phyloP scores from a whole-genome alignment of 1,140 invertebrate genomes.

The Nasonia giraulti region DNA sequence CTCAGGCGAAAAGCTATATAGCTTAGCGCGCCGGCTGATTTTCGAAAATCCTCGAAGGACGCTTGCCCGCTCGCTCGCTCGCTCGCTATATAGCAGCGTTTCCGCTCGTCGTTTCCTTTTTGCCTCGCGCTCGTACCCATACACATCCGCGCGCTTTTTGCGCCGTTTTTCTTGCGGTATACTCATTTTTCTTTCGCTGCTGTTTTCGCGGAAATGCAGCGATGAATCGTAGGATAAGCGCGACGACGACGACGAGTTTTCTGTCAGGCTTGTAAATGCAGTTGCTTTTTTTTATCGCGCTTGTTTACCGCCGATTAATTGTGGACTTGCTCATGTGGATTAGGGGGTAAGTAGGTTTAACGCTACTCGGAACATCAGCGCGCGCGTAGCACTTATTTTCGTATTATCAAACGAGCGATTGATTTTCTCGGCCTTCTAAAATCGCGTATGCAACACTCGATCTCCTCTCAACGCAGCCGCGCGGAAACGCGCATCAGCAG shows the following conservation, averaged over 20 bases:
- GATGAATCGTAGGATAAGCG: neutral
- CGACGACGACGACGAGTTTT: neutral
- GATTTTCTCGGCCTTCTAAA: too few species aligned
- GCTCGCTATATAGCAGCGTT: neutral
- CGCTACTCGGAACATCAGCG: neutral
- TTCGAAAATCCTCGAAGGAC: conserved; percentile 41
- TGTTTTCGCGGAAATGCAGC: neutral
- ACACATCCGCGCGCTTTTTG: neutral
- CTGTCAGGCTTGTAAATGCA: neutral
- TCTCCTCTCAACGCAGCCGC: too few species aligned
- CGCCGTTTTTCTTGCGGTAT: neutral
- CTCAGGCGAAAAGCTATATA: conserved; percentile 30
- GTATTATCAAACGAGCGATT: too few species aligned
- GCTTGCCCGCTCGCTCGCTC: neutral
- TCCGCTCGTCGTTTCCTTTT: conserved; percentile 13
- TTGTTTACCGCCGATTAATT: neutral
- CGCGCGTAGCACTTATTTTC: neutral
- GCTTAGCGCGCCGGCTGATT: conserved; percentile 10
- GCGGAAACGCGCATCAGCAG: too few species aligned
- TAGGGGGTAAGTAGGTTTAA: conserved; percentile 8
- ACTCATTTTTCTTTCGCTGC: neutral
- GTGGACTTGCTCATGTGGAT: neutral
- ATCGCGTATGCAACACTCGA: too few species aligned
- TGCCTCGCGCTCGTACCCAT: neutral
- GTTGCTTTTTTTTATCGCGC: neutral